Evolutionary conservation across 2,797 vertebrate genomes (phyloP).

Genomic region (Acanthurus leucopareius): DNA sequence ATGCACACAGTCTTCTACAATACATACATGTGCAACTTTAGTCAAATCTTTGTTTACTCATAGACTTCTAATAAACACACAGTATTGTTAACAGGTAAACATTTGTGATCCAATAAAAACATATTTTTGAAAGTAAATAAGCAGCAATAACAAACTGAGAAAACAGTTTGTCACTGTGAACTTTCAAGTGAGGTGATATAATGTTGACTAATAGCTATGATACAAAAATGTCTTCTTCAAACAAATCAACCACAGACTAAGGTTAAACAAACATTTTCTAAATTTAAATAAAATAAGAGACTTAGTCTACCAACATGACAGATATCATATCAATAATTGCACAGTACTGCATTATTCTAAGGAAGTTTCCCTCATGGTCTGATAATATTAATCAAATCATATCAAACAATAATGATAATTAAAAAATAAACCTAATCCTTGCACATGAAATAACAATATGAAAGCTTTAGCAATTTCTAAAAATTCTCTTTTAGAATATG

Average conservation of each 20-base stretch:
- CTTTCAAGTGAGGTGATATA: too few relatives aligned
- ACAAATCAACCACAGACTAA: neutral
- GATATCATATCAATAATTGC: conserved; percentile 12
- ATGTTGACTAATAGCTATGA: neutral
- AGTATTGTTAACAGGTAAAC: neutral
- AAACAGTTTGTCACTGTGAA: neutral
- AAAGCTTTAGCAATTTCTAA: conserved; percentile 12
- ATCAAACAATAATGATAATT: neutral
- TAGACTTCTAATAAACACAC: neutral
- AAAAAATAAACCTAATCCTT: neutral
- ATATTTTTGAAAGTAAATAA: neutral
- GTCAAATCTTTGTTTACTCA: neutral
- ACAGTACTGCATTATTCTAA: neutral
- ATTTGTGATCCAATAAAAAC: conserved; percentile 1
- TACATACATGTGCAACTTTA: neutral
- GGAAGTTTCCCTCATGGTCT: neutral
- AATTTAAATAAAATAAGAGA: neutral
- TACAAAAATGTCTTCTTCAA: neutral
- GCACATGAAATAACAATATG: neutral
- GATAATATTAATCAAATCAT: neutral
- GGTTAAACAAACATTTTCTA: neutral
- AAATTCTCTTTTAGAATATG: too few relatives aligned
- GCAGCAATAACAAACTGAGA: neutral
- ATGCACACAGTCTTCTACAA: neutral
- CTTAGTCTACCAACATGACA: neutral